Percentiles rank a stretch among this genome's conserved stretches.
Conservation (phyloP, 2,888 invertebrate species). For the Nemapogon koenigi region DNA sequence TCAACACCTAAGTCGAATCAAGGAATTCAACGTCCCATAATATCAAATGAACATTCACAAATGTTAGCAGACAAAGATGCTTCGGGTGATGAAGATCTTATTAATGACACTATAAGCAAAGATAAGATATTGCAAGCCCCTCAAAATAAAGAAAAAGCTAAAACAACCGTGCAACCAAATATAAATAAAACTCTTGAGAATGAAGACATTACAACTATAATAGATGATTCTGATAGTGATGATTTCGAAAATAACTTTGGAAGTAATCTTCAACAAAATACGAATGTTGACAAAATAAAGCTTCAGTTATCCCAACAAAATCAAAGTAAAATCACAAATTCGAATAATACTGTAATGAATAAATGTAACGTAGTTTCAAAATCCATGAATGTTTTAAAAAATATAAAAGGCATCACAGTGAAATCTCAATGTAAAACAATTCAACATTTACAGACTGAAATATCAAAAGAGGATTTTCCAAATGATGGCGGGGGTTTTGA, state of each 20-base stretch:
- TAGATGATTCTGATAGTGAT: constrained; percentile 52
- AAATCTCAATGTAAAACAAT: constrained; percentile 22
- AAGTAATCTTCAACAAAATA: background rate
- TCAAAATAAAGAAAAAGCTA: too few relatives aligned
- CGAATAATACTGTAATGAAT: background rate
- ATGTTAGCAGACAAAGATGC: too few relatives aligned
- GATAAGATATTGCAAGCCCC: too few relatives aligned
- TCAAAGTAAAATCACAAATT: background rate
- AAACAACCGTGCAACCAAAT: too few relatives aligned
- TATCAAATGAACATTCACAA: too few relatives aligned
- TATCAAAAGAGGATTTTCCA: constrained; percentile 23
- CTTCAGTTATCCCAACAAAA: background rate
- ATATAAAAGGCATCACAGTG: constrained; percentile 29
- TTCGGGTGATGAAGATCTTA: too few relatives aligned
- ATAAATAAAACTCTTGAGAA: too few relatives aligned
- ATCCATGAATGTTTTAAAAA: constrained; percentile 24
- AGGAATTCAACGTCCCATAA: too few relatives aligned
- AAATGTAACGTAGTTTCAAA: constrained; percentile 12
- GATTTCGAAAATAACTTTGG: constrained; percentile 13
- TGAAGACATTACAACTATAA: too few relatives aligned
- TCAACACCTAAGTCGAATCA: background rate
- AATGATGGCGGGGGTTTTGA: too few relatives aligned
- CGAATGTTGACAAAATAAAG: constrained; percentile 1
- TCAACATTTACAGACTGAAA: constrained; percentile 17
- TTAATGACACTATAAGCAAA: too few relatives aligned